Evolutionary conservation across 2,113 vertebrate genomes (phyloP).

Genomic region (Halichoeres trimaculatus): DNA sequence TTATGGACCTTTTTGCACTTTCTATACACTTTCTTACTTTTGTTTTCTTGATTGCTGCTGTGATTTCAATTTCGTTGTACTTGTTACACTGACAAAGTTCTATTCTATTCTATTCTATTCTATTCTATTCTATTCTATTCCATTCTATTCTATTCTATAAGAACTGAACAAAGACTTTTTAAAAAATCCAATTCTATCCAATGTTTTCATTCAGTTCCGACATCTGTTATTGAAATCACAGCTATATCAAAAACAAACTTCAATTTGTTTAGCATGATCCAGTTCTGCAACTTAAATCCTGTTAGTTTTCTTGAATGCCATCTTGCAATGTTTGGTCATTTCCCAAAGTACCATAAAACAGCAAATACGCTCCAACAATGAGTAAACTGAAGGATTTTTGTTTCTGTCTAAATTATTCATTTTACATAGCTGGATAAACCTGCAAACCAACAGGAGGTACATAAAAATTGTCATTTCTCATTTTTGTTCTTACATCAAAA

Average conservation of each 20-base stretch:
- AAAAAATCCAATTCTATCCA: no score
- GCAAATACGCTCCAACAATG: constrained; percentile 40
- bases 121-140: no score
- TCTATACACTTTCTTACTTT: no score
- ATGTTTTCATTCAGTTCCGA: constrained; percentile 2
- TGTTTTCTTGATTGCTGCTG: no score
- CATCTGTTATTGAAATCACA: neutral
- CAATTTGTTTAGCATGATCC: constrained; percentile 11
- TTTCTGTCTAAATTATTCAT: constrained; percentile 63
- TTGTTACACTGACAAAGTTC: no score
- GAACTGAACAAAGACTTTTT: no score
- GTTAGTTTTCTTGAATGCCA: constrained; percentile 11
- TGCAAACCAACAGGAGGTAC: constrained; percentile 42
- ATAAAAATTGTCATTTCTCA: constrained; percentile 23
- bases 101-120: no score
- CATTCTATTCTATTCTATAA: no score
- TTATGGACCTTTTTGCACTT: no score
- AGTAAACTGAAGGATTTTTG: constrained; percentile 20
- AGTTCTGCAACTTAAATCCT: neutral
- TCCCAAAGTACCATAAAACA: neutral
- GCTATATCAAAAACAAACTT: constrained; percentile 2
- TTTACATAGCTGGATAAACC: constrained; percentile 46
- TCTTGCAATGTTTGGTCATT: neutral
- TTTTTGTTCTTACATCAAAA: constrained; percentile 26
- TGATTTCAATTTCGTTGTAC: no score